Evolutionary conservation across 2,113 vertebrate species (phyloP).

Genomic region (Oryzias woworae): DNA sequence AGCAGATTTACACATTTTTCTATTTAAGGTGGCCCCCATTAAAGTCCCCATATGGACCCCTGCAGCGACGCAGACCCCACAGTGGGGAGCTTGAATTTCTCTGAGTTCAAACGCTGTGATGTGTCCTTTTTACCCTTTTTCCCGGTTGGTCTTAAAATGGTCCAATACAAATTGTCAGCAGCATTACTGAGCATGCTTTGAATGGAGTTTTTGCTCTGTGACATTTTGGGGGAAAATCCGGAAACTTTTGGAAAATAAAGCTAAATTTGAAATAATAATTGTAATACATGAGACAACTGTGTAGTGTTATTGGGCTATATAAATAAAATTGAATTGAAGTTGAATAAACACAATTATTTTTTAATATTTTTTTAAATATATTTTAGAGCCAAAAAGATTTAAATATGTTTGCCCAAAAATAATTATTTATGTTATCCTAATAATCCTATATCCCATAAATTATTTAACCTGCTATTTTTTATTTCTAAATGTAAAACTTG

Average conservation of each 20-base stretch:
- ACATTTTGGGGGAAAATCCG: background rate
- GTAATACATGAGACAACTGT: too few species aligned
- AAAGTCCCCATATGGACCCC: slow-evolving; percentile 48
- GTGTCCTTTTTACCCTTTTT: slow-evolving; percentile 1
- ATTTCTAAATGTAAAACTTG: too few species aligned
- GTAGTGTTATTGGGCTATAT: too few species aligned
- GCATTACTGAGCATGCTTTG: background rate
- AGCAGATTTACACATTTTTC: slow-evolving; percentile 25
- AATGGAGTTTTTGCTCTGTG: background rate
- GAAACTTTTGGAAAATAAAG: background rate
- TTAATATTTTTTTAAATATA: too few species aligned
- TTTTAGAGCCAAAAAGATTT: too few species aligned
- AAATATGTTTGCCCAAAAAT: too few species aligned
- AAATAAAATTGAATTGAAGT: too few species aligned
- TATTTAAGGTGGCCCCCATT: slow-evolving; percentile 39
- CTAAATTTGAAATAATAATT: background rate
- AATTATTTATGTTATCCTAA: too few species aligned
- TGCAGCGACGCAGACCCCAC: slow-evolving; percentile 41
- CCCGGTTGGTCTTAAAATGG: background rate
- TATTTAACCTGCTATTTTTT: too few species aligned
- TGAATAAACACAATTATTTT: too few species aligned
- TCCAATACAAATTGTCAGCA: slow-evolving; percentile 2
- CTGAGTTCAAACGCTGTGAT: slow-evolving; percentile 34
- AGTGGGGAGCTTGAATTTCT: slow-evolving; percentile 60
- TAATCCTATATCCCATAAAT: too few species aligned